These are phyloP conservation scores for Forbesichthys papilliferus DNA, from an alignment of 2,113 vertebrate species.

Conservation along the genomic window DNA sequence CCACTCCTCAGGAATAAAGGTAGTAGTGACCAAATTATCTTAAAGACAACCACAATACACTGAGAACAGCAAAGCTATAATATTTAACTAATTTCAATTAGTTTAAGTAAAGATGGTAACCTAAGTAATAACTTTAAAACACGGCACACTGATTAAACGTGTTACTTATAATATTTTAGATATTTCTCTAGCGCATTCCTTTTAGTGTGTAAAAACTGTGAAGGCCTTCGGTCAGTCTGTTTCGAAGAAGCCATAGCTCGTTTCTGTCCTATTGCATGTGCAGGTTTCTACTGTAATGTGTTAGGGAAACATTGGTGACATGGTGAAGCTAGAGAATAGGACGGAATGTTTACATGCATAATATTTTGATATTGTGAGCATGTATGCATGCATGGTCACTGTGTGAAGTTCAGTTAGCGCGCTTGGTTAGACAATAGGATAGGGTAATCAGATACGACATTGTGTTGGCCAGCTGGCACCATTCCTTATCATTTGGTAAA, in stretches of 20 bases:
- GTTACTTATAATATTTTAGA: conserved; percentile 26
- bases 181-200: conserved; percentile 20
- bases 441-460: conserved; percentile 30
- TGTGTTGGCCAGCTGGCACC: conserved; percentile 55
- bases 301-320: conserved; percentile 31
- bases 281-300: conserved; percentile 50
- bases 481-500: conserved; percentile 40
- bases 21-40: conserved; percentile 78
- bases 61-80: conserved; percentile 33
- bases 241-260: conserved; percentile 54
- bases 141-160: conserved; percentile 35
- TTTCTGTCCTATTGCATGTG: conserved; percentile 43
- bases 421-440: conserved; percentile 18
- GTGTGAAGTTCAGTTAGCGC: conserved; percentile 41
- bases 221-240: conserved; percentile 46
- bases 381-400: not conserved
- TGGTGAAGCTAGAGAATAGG: conserved; percentile 41
- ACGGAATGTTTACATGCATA: conserved; percentile 12
- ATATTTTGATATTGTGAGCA: not conserved
- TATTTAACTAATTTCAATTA: not conserved
- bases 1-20: conserved; percentile 81
- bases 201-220: conserved; percentile 59
- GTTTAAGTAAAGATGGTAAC: conserved; percentile 12
- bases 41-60: conserved; percentile 37
- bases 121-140: conserved; percentile 17